Evolutionary conservation across 2,113 vertebrate species (phyloP), one percentile per base, ranked within the genome.

Genomic region (Taurulus bubalis): DNA sequence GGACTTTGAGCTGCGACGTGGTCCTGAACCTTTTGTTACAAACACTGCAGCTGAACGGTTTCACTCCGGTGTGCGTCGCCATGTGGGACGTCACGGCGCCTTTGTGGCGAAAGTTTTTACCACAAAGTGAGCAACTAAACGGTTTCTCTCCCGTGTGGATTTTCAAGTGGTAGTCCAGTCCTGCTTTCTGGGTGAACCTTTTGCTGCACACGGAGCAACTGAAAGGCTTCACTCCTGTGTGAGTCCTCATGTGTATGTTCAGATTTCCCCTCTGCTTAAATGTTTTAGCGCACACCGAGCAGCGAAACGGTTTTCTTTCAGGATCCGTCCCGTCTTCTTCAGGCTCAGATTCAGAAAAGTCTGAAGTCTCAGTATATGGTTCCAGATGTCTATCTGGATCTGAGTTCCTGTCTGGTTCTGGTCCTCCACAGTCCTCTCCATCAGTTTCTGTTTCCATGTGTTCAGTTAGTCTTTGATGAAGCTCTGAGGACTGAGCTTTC

Each of bases 341-440:
- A 53, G 60, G 45, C 30, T 62, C 32, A 22, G 58, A 32, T 65
- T 65, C 12, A 26, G 40, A 45, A 1, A 16, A 67, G 64, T 47
- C 26, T 28, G 26, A 30, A 30, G 40, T 18, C 24, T 45, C 56
- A 51, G 24, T 22, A 9, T 68, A 45, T 5, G 34, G 18, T 24
- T 62, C 8, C 26, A 24, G 16, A 28, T 2, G n/a, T 0, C 5
- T 0, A 3, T 24, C 8, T 38, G 49, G 32, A 45, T 66, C 1
- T 12, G 24, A 34, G 30, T 20, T 63, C 58, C 58, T 34, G 16
- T 3, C 58, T 34, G 58, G 58, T 34, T 60, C 58, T 18, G 28
- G 58, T 60, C 56, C 56, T 59, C 60, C 60, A 32, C 71, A 65
- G 60, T 75, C 47, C 47, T 65, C 73, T 65, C 62, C 62, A 65